Evolutionary conservation across 2,113 vertebrate genomes (phyloP), one percentile per base, ranked within the genome.

Genomic region (Bettongia penicillata): DNA sequence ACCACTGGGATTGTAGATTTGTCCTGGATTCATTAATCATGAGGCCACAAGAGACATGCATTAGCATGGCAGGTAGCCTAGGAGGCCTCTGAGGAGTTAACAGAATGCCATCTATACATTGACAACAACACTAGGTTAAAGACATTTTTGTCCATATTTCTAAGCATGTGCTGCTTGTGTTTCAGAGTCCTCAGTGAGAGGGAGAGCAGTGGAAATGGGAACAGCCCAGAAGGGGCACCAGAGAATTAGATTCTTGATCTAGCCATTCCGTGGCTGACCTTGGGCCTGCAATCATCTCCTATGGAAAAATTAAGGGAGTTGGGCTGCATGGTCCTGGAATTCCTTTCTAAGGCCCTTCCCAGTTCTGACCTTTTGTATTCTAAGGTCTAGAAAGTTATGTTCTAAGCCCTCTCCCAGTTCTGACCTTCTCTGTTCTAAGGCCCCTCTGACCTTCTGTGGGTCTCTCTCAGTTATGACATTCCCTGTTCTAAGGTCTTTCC

Each of bases 111-210:
- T 53, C 50, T 31, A 89, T 48, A 8, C 0, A 43, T 8, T 84
- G n/a, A 92, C 2, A 57, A 48, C n/a, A 57, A 95, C 92, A 89
- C 91, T 84, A 37, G 55, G 91, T 95, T 90, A 52, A 55, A 52
- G 93, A 0, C 0, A 31, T 8, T 84, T 93, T 94, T 51, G n/a
- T 90, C 91, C 84, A 90, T 14, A 84, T 93, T 91, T 94, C 28
- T 12, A 95, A 57, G 84, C 51, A 90, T 51, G 89, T 37, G 23
- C 11, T 91, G 94, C 61, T 90, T 48, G 49, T 55, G 0, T 93
- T 95, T 91, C 84, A 84, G 95, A 51, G 8, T 95, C 26, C 31
- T 53, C 47, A 91, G 53, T 90, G 52, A 89, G 23, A 95, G 16
- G 3, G 37, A 77, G 37, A 3, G 14, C 16, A 77, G 31, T 1